Percentiles rank a stretch among this genome's conserved stretches.
phyloP scores from a whole-genome alignment of 2,113 vertebrate genomes.

The Lichenostomus cassidix region DNA sequence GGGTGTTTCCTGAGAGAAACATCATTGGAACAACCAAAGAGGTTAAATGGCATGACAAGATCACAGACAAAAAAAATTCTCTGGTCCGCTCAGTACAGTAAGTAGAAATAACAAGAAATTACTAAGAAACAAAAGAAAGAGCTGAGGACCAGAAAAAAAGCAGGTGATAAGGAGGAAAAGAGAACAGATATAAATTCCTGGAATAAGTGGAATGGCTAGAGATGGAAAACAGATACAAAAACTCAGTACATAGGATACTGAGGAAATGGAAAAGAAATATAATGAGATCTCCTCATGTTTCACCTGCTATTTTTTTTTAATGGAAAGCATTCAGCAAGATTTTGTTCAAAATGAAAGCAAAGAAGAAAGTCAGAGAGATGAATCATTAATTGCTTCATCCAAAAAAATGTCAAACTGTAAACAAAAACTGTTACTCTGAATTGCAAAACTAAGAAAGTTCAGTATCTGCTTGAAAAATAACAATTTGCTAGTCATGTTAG shows the following conservation, averaged over 20 bases:
- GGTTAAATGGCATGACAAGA: not conserved
- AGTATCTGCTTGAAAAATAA: not conserved
- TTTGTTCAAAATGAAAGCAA: not conserved
- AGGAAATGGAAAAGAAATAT: not conserved
- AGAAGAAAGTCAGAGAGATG: not conserved
- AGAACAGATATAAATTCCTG: not conserved
- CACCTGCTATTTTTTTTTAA: not conserved
- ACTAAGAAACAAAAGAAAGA: not conserved
- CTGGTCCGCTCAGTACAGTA: not conserved
- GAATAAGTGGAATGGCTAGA: not conserved
- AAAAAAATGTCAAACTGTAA: not conserved
- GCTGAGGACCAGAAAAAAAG: not conserved
- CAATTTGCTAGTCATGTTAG: not conserved
- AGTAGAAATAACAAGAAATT: not conserved
- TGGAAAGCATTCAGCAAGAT: not conserved
- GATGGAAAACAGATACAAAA: not conserved
- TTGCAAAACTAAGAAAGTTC: not conserved
- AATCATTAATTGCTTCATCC: not conserved
- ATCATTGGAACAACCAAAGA: not conserved
- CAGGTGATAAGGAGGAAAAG: not conserved
- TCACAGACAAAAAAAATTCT: not conserved
- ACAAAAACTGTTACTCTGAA: not conserved
- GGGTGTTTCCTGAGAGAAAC: not conserved
- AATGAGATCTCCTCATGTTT: not conserved
- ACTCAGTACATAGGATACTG: rapidly evolving